Percentiles rank a stretch among this genome's conserved stretches.
Conservation (phyloP, 2,888 invertebrate species). For the Torymus tubicola region DNA sequence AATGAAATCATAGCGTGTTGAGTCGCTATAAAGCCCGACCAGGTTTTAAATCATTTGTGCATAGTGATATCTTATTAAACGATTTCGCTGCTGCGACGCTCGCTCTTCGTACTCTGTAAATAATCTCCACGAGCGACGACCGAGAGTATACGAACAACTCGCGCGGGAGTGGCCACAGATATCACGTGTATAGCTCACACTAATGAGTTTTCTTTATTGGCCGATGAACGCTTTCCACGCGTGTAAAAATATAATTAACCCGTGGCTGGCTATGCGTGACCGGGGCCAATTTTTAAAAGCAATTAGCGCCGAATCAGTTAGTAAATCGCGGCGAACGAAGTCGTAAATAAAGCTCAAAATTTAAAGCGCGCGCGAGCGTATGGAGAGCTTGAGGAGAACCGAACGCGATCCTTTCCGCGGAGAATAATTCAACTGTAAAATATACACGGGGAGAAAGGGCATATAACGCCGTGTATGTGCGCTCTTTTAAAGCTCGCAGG, state of each 20-base stretch:
- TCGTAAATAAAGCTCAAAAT: slow-evolving; percentile 31
- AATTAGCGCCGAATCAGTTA: slow-evolving; percentile 27
- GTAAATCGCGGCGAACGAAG: slow-evolving; percentile 32
- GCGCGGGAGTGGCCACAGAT: no score
- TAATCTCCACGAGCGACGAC: background rate
- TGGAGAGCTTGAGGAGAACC: no score
- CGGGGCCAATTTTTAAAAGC: slow-evolving; percentile 30
- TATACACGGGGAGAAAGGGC: background rate
- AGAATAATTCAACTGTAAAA: slow-evolving; percentile 6
- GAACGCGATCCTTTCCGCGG: background rate
- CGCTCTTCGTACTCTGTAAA: no score
- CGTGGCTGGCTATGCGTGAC: background rate
- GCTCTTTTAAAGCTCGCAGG: slow-evolving; percentile 2
- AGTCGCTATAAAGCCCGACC: slow-evolving; percentile 4
- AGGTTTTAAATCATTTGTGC: no score
- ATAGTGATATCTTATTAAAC: slow-evolving; percentile 7
- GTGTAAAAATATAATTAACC: slow-evolving; percentile 31
- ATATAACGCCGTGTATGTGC: background rate
- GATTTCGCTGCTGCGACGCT: background rate
- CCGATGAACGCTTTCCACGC: slow-evolving; percentile 9
- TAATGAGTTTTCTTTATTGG: slow-evolving; percentile 25
- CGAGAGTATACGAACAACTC: slow-evolving; percentile 1
- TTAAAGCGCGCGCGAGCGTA: background rate
- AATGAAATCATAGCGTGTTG: slow-evolving; percentile 15
- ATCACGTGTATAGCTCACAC: background rate